A percentile compares a stretch with the other conserved stretches of the same genome.
These are phyloP conservation scores for Drosophila mettleri DNA, from an alignment of 2,888 invertebrate species.

Conservation along the genomic window DNA sequence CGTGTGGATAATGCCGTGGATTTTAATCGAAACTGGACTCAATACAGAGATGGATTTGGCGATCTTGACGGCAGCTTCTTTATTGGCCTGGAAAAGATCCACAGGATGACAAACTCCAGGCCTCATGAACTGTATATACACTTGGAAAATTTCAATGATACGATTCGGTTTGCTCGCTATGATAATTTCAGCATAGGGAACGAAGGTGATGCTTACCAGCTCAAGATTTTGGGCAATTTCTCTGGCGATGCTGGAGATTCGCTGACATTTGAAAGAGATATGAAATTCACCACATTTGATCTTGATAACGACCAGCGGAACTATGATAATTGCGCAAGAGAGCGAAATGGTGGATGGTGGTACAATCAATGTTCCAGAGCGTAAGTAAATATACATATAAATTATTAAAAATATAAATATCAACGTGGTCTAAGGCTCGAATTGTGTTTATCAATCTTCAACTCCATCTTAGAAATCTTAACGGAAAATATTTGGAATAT, in stretches of 20 bases:
- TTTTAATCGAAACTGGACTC: conserved; percentile 44
- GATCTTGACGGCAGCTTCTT: conserved; percentile 38
- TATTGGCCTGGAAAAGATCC: conserved; percentile 46
- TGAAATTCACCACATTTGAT: conserved; percentile 52
- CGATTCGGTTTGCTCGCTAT: conserved; percentile 40
- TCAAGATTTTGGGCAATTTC: conserved; percentile 26
- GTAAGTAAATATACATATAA: conserved; percentile 28
- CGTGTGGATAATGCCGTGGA: conserved; percentile 32
- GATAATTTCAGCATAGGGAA: conserved; percentile 32
- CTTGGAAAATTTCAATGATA: conserved; percentile 29
- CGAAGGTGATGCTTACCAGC: conserved; percentile 30
- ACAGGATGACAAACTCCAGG: conserved; percentile 35
- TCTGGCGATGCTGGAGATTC: conserved; percentile 49
- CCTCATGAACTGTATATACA: conserved; percentile 40
- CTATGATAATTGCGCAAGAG: conserved; percentile 40
- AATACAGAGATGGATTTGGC: conserved; percentile 44
- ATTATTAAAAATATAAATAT: background rate
- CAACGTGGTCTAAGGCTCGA: background rate
- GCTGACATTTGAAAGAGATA: conserved; percentile 20
- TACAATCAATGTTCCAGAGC: conserved; percentile 45
- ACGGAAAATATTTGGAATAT: conserved; percentile 33
- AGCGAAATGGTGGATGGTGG: conserved; percentile 47
- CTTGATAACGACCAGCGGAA: conserved; percentile 40
- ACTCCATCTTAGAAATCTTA: conserved; percentile 33
- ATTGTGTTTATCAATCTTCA: background rate